These are phyloP conservation scores for Rostratula benghalensis DNA, from an alignment of 2,113 vertebrate genomes.

Conservation along the genomic window DNA sequence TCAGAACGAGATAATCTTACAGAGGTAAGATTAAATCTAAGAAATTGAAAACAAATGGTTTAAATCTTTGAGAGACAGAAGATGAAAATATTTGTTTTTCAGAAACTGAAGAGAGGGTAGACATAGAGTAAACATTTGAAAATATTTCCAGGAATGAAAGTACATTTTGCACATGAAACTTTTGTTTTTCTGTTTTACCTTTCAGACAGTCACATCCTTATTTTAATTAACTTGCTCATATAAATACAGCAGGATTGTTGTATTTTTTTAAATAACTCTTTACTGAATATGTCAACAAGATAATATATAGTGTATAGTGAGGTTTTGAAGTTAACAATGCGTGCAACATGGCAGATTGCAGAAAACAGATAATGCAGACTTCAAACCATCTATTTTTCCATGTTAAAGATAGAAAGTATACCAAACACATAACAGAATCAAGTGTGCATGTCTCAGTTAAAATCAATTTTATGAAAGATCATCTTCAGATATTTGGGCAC, in stretches of 20 bases:
- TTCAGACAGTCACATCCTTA: neutral
- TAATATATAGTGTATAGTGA: slow-evolving; percentile 79
- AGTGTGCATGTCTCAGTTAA: slow-evolving; percentile 55
- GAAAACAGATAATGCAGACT: slow-evolving; percentile 65
- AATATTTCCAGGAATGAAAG: neutral
- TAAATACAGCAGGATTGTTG: slow-evolving; percentile 67
- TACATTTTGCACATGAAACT: neutral
- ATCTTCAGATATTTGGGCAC: slow-evolving; percentile 23
- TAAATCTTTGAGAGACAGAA: neutral
- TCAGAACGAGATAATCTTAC: neutral
- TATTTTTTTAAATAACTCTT: slow-evolving; percentile 79
- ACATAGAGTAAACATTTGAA: neutral
- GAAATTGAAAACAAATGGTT: neutral
- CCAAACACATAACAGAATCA: slow-evolving; percentile 71
- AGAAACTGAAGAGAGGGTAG: neutral
- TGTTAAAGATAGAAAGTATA: slow-evolving; percentile 60
- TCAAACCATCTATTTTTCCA: slow-evolving; percentile 68
- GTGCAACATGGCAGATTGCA: slow-evolving; percentile 71
- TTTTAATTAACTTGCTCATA: slow-evolving; percentile 59
- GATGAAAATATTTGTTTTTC: neutral
- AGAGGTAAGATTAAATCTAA: neutral
- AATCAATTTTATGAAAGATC: slow-evolving; percentile 49
- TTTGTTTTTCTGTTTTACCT: neutral
- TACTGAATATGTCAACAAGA: slow-evolving; percentile 81
- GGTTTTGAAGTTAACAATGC: slow-evolving; percentile 75